Percentiles rank a stretch among this genome's conserved stretches.
Evolutionary conservation across 2,797 vertebrate species (phyloP).

Genomic region (Taenioides sp.): DNA sequence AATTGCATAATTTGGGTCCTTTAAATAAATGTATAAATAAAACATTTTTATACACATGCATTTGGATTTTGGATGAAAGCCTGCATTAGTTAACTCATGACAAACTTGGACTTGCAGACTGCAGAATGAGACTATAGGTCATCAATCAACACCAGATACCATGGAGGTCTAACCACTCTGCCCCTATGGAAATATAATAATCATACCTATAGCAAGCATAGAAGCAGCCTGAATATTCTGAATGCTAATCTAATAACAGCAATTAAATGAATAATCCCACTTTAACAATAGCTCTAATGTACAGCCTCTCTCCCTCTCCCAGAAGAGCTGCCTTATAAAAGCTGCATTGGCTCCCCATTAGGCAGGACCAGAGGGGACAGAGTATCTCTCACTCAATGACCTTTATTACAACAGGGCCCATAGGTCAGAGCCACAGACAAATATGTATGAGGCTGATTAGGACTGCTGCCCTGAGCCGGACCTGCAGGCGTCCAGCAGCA

Average conservation of each 20-base stretch:
- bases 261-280: neutral
- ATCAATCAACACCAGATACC: no score
- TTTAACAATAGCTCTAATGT: constrained; percentile 2
- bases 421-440: constrained; percentile 82
- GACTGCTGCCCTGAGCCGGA: constrained; percentile 60
- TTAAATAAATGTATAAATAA: no score
- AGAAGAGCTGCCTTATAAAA: constrained; percentile 13
- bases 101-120: no score
- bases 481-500: constrained; percentile 71
- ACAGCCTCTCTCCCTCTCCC: neutral
- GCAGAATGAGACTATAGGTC: no score
- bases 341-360: constrained; percentile 69
- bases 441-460: constrained; percentile 84
- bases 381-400: constrained; percentile 77
- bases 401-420: constrained; percentile 77
- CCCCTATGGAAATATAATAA: neutral
- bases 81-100: no score
- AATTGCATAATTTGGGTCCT: no score
- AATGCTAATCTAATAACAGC: neutral
- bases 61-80: no score
- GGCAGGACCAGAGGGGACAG: constrained; percentile 71
- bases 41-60: no score
- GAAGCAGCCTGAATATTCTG: neutral
- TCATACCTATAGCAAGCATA: neutral
- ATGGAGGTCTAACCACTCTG: neutral